These are phyloP conservation scores for Holothuria leucospilota DNA, from an alignment of 53 echinoderm and acorn worm species.

Conservation along the genomic window DNA sequence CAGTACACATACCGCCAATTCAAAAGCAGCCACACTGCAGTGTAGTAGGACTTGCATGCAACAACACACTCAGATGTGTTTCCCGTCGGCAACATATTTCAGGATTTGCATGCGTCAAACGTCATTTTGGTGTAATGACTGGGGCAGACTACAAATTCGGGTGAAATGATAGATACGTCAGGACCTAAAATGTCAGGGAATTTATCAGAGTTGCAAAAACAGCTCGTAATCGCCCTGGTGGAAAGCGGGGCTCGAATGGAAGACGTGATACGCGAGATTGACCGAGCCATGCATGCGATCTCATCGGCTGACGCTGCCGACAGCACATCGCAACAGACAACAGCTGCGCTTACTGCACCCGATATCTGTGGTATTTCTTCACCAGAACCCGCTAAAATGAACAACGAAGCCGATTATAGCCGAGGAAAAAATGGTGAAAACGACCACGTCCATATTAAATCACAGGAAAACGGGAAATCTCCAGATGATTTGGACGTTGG, in stretches of 20 bases:
- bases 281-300: slow-evolving; percentile 39
- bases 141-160: background rate
- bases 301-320: background rate
- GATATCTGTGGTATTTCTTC: slow-evolving; percentile 41
- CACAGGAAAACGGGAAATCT: slow-evolving; percentile 28
- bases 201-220: slow-evolving; percentile 79
- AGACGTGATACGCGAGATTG: slow-evolving; percentile 76
- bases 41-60: background rate
- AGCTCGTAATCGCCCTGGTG: slow-evolving; percentile 79
- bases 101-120: background rate
- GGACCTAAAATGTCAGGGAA: slow-evolving; percentile 74
- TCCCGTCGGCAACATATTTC: background rate
- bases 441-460: slow-evolving; percentile 17
- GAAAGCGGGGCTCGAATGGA: slow-evolving; percentile 72
- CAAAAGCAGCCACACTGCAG: background rate
- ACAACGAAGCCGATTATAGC: slow-evolving; percentile 12
- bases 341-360: slow-evolving; percentile 34
- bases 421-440: slow-evolving; percentile 1
- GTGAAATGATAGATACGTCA: slow-evolving; percentile 44
- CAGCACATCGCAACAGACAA: slow-evolving; percentile 9
- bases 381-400: slow-evolving; percentile 49
- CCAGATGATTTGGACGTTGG: slow-evolving; percentile 17
- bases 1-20: background rate
- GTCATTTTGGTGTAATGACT: slow-evolving; percentile 14
- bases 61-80: background rate